Evolutionary conservation across 1,140 invertebrate species (phyloP).

Genomic region (Acyrthosiphon pisum): DNA sequence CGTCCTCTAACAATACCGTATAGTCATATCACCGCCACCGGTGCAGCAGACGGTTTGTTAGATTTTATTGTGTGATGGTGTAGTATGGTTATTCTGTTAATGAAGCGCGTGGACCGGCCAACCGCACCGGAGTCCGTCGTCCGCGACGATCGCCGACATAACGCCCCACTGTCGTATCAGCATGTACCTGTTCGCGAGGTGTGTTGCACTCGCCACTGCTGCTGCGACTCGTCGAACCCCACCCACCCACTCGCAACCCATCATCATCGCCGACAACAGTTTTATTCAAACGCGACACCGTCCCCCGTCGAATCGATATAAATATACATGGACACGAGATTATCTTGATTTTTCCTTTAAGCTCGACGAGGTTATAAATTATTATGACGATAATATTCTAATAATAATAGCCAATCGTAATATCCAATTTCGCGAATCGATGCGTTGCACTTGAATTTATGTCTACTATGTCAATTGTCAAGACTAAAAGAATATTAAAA

Average conservation of each 20-base stretch:
- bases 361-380: background rate
- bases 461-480: background rate
- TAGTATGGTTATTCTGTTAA: conserved; percentile 4
- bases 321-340: background rate
- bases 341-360: background rate
- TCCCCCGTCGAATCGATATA: background rate
- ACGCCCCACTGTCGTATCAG: background rate
- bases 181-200: background rate
- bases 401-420: background rate
- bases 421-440: background rate
- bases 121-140: conserved; percentile 14
- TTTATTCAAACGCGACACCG: background rate
- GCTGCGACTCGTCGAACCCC: too few relatives aligned
- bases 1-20: background rate
- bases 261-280: background rate
- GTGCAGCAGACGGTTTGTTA: background rate
- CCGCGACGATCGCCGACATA: background rate
- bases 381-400: background rate
- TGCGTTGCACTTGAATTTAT: background rate
- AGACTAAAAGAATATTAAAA: background rate
- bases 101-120: conserved; percentile 11
- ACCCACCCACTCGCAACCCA: too few relatives aligned
- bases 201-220: background rate
- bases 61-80: background rate
- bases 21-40: background rate